Base-by-base conservation (phyloP, 2,113 vertebrate species). In the Mesembrinibis cayennensis region DNA sequence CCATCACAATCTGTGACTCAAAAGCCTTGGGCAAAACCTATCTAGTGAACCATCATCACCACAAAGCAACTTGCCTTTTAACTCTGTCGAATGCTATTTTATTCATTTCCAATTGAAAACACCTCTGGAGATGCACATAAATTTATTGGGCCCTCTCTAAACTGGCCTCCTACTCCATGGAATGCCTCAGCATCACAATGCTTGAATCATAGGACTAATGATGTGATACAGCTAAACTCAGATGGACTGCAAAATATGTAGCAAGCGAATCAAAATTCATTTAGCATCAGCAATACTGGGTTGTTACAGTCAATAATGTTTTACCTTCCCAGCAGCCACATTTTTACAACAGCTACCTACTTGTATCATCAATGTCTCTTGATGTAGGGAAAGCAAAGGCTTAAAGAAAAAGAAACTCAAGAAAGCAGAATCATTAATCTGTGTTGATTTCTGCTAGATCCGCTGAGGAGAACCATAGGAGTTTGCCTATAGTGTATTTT, bases 291-390 rank as follows among this genome's bases (percentile, higher is more conserved):
- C 89, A 82, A 92, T 61, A 47, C 74, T 9, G 11, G 81, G 32
- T 58, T 87, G 67, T 67, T 88, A 71, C 72, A 79, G 78, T 83
- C 80, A 86, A 72, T 63, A 83, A 70, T 82, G 82, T 87, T 82
- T 84, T 95, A 86, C 82, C 74, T 84, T 72, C 87, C 85, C 74
- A 92, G 82, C 84, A 95, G 94, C 96, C 79, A 90, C 30, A 21
- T 56, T 96, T 97, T 91, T 95, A 87, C 90, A 94, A 89, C 55
- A 77, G 56, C 72, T 94, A 94, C 97, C 79, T 93, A 65, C n/a
- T 82, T 74, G 89, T 66, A 82, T 72, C 77, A 49, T 78, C 66
- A 7, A 82, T 20, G 58, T 42, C 47, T 87, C 72, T 66, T 45
- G 70, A 82, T 49, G 71, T 44, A 72, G 27, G 61, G 72, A 55